Evolutionary conservation across 1,140 invertebrate genomes (phyloP).

Genomic region (Cotesia vestalis): DNA sequence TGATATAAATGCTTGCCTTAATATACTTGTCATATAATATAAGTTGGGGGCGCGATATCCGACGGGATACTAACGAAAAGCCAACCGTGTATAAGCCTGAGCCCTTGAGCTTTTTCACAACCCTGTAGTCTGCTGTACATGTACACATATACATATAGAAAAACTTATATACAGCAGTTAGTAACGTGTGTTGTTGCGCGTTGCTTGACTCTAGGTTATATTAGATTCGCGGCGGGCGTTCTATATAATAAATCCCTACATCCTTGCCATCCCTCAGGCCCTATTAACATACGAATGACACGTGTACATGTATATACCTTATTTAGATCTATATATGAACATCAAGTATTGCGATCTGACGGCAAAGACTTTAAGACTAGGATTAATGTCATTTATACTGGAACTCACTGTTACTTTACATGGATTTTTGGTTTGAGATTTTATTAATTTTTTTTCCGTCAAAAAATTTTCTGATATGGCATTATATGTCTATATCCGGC

Average conservation of each 20-base stretch:
- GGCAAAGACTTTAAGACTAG: neutral
- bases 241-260: slow-evolving; percentile 26
- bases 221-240: slow-evolving; percentile 38
- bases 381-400: slow-evolving; percentile 4
- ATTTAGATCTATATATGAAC: too few relatives aligned
- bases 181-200: slow-evolving; percentile 20
- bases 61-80: slow-evolving; percentile 22
- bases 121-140: slow-evolving; percentile 3
- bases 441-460: too few relatives aligned
- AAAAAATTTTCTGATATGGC: too few relatives aligned
- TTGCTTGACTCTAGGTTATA: slow-evolving; percentile 9
- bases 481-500: too few relatives aligned
- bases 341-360: too few relatives aligned
- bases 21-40: slow-evolving; percentile 43
- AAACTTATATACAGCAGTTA: neutral
- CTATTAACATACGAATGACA: slow-evolving; percentile 38
- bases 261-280: slow-evolving; percentile 28
- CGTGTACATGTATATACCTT: neutral
- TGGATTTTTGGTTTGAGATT: too few relatives aligned
- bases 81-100: slow-evolving; percentile 21
- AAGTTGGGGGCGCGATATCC: slow-evolving; percentile 22
- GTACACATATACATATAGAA: slow-evolving; percentile 3
- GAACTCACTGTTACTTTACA: too few relatives aligned
- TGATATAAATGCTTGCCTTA: slow-evolving; percentile 44
- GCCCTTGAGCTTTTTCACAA: slow-evolving; percentile 33